Conservation (phyloP, 2,113 vertebrate genomes). For the Melanerpes aurifrons region DNA sequence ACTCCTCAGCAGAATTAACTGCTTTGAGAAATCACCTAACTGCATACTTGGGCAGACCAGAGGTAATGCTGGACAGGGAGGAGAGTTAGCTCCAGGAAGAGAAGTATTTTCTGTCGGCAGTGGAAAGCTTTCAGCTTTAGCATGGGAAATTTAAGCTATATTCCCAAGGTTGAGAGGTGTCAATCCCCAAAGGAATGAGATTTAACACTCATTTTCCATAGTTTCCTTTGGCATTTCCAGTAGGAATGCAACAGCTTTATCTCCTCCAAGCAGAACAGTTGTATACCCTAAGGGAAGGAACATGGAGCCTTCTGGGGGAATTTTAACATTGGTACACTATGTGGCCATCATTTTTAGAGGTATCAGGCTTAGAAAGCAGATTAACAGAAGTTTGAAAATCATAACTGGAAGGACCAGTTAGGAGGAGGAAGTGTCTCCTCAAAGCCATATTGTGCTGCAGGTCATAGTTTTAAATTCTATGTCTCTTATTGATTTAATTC, state of each 20-base stretch:
- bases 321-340: neutral
- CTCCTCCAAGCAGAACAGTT: neutral
- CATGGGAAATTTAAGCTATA: neutral
- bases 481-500: neutral
- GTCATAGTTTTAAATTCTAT: neutral
- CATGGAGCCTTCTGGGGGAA: neutral
- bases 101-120: neutral
- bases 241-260: neutral
- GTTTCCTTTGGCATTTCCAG: neutral
- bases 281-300: neutral
- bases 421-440: neutral
- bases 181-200: neutral
- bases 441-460: neutral
- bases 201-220: neutral
- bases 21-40: neutral
- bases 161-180: neutral
- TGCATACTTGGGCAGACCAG: neutral
- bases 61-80: neutral
- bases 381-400: neutral
- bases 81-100: neutral
- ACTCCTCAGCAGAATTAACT: neutral
- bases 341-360: neutral
- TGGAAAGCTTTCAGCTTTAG: neutral
- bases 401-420: neutral
- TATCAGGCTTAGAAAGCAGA: neutral